Percentiles rank a stretch among this genome's conserved stretches.
phyloP scores from a whole-genome alignment of 2,797 vertebrate species.

The Distichodus sexfasciatus region DNA sequence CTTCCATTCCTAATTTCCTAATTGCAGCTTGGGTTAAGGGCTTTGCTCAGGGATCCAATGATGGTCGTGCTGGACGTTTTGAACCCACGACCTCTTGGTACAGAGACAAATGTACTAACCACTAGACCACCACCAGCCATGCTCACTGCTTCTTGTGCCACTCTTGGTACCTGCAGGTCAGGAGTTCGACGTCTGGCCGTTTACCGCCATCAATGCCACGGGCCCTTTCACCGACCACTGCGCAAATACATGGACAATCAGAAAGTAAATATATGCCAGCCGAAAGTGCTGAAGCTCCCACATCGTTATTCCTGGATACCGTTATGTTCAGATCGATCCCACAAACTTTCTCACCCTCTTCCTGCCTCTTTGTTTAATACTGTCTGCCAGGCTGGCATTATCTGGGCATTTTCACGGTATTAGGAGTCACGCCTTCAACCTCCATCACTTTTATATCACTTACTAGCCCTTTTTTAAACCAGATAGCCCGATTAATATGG shows the following conservation, averaged over 20 bases:
- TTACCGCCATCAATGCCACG: constrained; percentile 97
- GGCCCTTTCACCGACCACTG: constrained; percentile 94
- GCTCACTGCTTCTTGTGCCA: constrained; percentile 43
- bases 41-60: no score
- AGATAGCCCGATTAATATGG: constrained; percentile 97
- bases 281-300: no score
- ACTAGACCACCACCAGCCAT: not conserved
- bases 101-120: no score
- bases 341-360: not conserved
- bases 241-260: constrained; percentile 95
- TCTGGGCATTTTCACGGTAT: no score
- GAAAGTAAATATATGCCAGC: constrained; percentile 87
- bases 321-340: constrained; percentile 65
- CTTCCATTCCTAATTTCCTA: no score
- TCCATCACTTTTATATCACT: no score
- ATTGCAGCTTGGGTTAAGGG: no score
- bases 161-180: constrained; percentile 75
- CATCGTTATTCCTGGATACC: constrained; percentile 97
- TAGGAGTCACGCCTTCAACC: no score
- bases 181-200: constrained; percentile 92
- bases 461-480: no score
- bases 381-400: not conserved
- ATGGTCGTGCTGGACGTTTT: no score
- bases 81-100: no score
- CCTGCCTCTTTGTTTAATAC: not conserved